A percentile compares a stretch with the other conserved stretches of the same genome.
These are phyloP conservation scores for Gallinago stenura DNA, from an alignment of 2,797 vertebrate genomes.

Conservation along the genomic window DNA sequence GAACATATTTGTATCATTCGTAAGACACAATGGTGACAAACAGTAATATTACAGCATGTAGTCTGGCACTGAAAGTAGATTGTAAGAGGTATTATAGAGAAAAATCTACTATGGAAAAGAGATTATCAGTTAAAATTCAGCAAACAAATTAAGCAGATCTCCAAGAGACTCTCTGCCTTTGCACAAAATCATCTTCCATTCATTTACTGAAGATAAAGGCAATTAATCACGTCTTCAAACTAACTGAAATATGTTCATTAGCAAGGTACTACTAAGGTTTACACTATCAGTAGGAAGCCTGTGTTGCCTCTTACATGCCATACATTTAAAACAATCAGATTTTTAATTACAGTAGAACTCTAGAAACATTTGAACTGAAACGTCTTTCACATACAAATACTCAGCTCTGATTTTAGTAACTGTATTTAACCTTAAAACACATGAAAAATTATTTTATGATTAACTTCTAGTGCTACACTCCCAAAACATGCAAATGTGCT, in stretches of 20 bases:
- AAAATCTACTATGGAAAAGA: background rate
- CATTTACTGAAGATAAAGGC: background rate
- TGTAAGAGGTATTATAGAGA: background rate
- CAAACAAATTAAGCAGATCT: background rate
- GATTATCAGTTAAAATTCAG: background rate
- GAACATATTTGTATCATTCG: background rate
- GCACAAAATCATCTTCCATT: background rate
- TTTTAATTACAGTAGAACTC: background rate
- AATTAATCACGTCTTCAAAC: background rate
- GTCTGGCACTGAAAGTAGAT: background rate
- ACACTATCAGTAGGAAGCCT: background rate
- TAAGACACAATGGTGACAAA: background rate
- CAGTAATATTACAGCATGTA: background rate
- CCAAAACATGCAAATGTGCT: background rate
- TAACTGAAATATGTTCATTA: background rate
- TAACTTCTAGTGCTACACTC: background rate
- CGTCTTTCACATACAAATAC: background rate
- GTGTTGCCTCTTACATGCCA: background rate
- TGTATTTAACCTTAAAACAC: background rate
- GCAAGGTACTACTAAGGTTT: background rate
- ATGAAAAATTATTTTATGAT: background rate
- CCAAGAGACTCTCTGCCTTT: background rate
- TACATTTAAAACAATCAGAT: background rate
- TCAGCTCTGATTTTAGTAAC: background rate
- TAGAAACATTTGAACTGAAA: background rate